Conservation (phyloP, 2,888 invertebrate species). For the Therioaphis trifolii region DNA sequence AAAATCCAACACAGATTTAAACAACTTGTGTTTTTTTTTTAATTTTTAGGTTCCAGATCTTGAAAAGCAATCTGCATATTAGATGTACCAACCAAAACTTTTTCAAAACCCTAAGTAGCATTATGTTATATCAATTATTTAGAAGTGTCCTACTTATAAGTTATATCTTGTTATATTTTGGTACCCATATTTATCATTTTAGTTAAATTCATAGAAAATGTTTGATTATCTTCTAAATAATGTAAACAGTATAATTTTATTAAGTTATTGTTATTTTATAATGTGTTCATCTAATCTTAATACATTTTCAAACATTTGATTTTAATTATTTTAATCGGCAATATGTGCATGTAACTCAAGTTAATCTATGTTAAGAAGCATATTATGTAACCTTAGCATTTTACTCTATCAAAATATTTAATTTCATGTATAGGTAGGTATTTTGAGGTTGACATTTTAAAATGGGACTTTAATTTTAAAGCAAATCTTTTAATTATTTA, state of each 20-base stretch:
- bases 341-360: background rate
- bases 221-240: background rate
- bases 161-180: background rate
- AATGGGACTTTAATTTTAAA: too few species aligned
- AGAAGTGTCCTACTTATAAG: background rate
- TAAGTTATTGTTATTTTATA: constrained; percentile 21
- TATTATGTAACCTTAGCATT: too few species aligned
- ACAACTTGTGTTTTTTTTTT: background rate
- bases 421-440: too few species aligned
- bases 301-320: background rate
- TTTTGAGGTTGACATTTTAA: too few species aligned
- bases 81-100: background rate
- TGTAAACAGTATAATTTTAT: constrained; percentile 6
- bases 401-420: too few species aligned
- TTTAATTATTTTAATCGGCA: background rate
- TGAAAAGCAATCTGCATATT: constrained; percentile 43
- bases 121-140: background rate
- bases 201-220: background rate
- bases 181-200: background rate
- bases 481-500: too few species aligned
- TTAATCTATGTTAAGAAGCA: too few species aligned
- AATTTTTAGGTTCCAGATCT: constrained; percentile 51
- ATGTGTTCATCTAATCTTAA: background rate
- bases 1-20: too few species aligned
- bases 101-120: constrained; percentile 19